Evolutionary conservation across 2,797 vertebrate species (phyloP).

Genomic region (Phataginus tetradactyla): DNA sequence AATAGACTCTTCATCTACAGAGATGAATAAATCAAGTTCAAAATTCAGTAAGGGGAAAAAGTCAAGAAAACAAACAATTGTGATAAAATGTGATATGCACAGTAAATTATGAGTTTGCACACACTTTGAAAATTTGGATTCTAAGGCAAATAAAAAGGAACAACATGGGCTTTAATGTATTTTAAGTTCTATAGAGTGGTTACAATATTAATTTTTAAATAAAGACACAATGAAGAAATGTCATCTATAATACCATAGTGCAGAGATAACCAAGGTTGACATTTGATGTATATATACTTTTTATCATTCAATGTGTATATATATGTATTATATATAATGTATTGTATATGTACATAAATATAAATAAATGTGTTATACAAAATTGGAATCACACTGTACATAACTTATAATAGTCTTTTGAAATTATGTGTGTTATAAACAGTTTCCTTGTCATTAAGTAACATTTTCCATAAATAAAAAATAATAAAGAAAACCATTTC

Average conservation of each 20-base stretch:
- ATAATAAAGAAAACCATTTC: not conserved
- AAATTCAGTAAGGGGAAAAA: not conserved
- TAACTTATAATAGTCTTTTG: not conserved
- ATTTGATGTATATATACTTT: not conserved
- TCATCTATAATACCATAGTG: not conserved
- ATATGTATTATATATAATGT: not conserved
- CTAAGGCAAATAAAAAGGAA: not conserved
- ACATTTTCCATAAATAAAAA: too few species aligned
- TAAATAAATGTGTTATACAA: not conserved
- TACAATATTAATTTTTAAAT: not conserved
- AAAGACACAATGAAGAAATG: not conserved
- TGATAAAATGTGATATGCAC: not conserved
- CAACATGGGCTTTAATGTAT: not conserved
- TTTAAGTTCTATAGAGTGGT: not conserved
- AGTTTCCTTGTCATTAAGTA: not conserved
- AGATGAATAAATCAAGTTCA: not conserved
- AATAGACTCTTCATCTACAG: not conserved
- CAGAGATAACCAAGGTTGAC: not conserved
- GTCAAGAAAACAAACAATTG: not conserved
- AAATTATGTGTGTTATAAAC: not conserved
- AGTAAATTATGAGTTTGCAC: not conserved
- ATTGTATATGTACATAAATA: not conserved
- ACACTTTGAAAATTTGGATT: not conserved
- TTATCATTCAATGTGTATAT: too few species aligned
- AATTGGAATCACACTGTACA: not conserved